phyloP scores from a whole-genome alignment of 2,888 invertebrate species.

The Schizaphis graminum region DNA sequence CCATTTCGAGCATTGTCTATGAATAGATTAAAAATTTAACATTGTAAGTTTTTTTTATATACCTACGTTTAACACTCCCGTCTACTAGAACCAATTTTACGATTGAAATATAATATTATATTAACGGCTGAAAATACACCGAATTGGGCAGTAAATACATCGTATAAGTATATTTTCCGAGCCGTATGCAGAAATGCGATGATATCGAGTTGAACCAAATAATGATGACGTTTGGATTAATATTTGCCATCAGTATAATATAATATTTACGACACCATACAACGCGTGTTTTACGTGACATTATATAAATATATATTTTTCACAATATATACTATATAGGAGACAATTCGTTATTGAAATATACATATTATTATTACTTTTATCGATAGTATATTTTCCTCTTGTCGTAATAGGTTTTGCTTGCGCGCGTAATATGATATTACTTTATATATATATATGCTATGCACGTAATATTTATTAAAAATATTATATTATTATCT shows the following conservation, averaged over 20 bases:
- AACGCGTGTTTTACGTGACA: neutral
- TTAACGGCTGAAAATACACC: neutral
- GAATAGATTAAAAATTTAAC: neutral
- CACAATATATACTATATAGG: too few relatives aligned
- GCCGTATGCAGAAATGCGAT: neutral
- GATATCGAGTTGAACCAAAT: neutral
- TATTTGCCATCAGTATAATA: neutral
- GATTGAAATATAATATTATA: neutral
- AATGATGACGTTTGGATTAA: neutral
- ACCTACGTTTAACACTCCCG: neutral
- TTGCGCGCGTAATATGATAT: neutral
- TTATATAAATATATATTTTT: neutral
- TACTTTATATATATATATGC: neutral
- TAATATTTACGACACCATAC: neutral
- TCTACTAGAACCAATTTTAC: neutral
- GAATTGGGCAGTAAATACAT: neutral
- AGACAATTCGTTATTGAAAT: neutral
- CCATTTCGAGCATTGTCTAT: neutral
- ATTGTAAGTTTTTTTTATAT: neutral
- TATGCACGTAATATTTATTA: neutral
- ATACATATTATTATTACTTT: neutral
- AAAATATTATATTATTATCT: neutral
- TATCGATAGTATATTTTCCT: neutral
- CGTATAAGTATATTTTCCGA: neutral
- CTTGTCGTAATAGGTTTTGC: neutral